phyloP scores from a whole-genome alignment of 1,140 invertebrate species.

The Hyles vespertilio region DNA sequence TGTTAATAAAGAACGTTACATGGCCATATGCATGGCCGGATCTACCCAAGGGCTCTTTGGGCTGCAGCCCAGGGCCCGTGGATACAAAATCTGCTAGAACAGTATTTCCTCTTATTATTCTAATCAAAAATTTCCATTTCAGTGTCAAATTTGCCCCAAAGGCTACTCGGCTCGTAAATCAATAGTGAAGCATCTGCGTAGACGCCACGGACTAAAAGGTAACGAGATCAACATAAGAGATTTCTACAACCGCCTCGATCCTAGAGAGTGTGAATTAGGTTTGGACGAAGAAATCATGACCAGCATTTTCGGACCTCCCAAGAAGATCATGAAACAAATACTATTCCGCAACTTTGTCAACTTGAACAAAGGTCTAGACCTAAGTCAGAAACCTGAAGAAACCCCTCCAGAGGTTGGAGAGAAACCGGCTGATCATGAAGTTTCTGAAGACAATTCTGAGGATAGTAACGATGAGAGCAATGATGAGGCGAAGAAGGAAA shows the following conservation, averaged over 20 bases:
- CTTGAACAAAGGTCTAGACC: conserved; percentile 18
- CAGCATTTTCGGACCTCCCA: conserved; percentile 60
- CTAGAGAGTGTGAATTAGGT: conserved; percentile 54
- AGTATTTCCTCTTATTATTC: neutral
- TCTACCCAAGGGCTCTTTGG: too few species aligned
- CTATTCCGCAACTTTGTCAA: conserved; percentile 43
- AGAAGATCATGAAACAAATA: conserved; percentile 31
- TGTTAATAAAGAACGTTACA: too few species aligned
- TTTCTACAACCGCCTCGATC: conserved; percentile 52
- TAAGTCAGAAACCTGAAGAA: conserved; percentile 14
- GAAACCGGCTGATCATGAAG: conserved; percentile 20
- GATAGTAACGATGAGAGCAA: conserved; percentile 26
- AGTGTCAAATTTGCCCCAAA: conserved; percentile 68
- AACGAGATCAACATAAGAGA: conserved; percentile 45
- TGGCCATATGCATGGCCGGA: too few species aligned
- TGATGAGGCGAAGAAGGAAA: neutral
- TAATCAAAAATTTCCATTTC: conserved; percentile 22
- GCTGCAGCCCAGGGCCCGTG: too few species aligned
- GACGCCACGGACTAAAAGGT: conserved; percentile 51
- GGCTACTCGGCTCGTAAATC: conserved; percentile 57
- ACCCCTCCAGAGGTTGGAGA: conserved; percentile 16
- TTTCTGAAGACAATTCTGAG: conserved; percentile 16
- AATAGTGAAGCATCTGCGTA: conserved; percentile 59
- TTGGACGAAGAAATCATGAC: conserved; percentile 58
- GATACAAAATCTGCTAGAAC: too few species aligned